These are phyloP conservation scores for Gastracanthus pulcherrimus DNA, from an alignment of 2,888 invertebrate genomes.

Conservation along the genomic window DNA sequence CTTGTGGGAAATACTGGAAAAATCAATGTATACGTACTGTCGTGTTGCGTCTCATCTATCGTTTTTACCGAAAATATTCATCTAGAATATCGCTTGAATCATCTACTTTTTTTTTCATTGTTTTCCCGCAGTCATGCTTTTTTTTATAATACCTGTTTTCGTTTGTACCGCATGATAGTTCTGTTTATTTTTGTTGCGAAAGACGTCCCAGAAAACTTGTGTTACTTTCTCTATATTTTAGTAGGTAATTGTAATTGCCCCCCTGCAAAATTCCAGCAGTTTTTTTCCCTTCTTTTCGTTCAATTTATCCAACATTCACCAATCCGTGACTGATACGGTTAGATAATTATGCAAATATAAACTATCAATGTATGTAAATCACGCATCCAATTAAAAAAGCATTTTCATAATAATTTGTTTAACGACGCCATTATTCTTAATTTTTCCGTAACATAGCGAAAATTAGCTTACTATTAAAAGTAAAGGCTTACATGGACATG, in stretches of 20 bases:
- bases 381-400: slow-evolving; percentile 34
- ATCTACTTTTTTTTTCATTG: slow-evolving; percentile 22
- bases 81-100: slow-evolving; percentile 35
- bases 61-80: background rate
- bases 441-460: background rate
- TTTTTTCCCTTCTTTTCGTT: slow-evolving; percentile 17
- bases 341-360: slow-evolving; percentile 49
- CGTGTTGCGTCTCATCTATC: slow-evolving; percentile 10
- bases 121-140: slow-evolving; percentile 40
- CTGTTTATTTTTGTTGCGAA: slow-evolving; percentile 52
- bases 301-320: slow-evolving; percentile 19
- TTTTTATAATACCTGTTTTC: slow-evolving; percentile 11
- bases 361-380: slow-evolving; percentile 43
- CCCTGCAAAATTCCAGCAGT: slow-evolving; percentile 16
- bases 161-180: slow-evolving; percentile 46
- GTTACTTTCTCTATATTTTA: slow-evolving; percentile 48
- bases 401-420: background rate
- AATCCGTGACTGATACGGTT: slow-evolving; percentile 35
- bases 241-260: slow-evolving; percentile 48
- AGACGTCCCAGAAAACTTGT: slow-evolving; percentile 25
- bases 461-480: too few species aligned
- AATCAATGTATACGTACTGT: slow-evolving; percentile 22
- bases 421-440: background rate
- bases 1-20: background rate
- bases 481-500: too few species aligned